Conservation (phyloP, 1,140 invertebrate genomes). For the Drosophila ercepeae region DNA sequence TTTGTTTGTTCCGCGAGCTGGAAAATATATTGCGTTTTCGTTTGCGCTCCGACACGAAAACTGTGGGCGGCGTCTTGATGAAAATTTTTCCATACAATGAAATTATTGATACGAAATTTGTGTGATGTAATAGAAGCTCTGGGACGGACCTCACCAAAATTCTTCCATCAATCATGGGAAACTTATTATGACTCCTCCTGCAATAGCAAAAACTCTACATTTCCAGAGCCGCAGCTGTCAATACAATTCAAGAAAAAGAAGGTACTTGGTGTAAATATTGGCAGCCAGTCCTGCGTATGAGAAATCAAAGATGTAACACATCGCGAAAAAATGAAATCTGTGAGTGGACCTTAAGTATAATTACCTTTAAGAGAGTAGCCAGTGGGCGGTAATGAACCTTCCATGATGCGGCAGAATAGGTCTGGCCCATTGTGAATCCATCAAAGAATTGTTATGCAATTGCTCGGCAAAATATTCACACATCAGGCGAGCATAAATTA, state of each 20-base stretch:
- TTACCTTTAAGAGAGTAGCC: too few species aligned
- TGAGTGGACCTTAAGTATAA: too few species aligned
- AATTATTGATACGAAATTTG: slow-evolving; percentile 2
- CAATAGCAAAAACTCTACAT: slow-evolving; percentile 2
- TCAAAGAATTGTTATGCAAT: slow-evolving; percentile 48
- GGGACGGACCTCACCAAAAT: neutral
- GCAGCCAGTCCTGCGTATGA: neutral
- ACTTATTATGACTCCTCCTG: neutral
- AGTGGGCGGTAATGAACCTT: slow-evolving; percentile 27
- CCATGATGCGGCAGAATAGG: slow-evolving; percentile 18
- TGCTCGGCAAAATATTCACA: slow-evolving; percentile 36
- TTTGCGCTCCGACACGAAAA: slow-evolving; percentile 18
- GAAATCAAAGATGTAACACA: neutral
- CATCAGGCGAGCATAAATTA: slow-evolving; percentile 8
- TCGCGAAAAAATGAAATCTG: too few species aligned
- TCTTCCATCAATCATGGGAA: slow-evolving; percentile 18
- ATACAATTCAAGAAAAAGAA: slow-evolving; percentile 23
- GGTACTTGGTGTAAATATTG: slow-evolving; percentile 26
- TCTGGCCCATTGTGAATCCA: slow-evolving; percentile 35
- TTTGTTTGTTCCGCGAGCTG: slow-evolving; percentile 28
- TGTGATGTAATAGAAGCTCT: neutral
- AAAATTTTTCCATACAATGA: too few species aligned
- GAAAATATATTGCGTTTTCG: slow-evolving; percentile 28
- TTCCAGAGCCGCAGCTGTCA: slow-evolving; percentile 28
- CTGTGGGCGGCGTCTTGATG: too few species aligned